phyloP scores from a whole-genome alignment of 2,113 vertebrate species.

The Chaetorhynchus papuensis region DNA sequence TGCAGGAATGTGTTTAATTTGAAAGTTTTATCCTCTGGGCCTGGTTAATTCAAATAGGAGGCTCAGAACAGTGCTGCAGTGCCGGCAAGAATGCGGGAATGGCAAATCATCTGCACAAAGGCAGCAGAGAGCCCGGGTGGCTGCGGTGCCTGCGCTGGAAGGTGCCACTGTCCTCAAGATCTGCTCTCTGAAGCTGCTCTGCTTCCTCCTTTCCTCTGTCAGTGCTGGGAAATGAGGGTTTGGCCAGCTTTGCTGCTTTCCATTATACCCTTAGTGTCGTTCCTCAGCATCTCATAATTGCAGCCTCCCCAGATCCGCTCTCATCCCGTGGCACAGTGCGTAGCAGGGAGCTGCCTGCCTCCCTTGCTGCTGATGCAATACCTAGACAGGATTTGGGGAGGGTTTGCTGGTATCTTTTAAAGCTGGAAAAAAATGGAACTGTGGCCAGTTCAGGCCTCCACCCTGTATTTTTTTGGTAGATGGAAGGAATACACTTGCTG shows the following conservation, averaged over 20 bases:
- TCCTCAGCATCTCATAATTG: background rate
- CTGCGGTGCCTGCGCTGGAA: background rate
- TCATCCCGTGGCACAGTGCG: background rate
- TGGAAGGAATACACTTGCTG: background rate
- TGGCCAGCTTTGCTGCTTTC: background rate
- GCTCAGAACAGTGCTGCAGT: constrained; percentile 70
- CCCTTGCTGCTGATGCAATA: background rate
- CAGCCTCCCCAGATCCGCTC: background rate
- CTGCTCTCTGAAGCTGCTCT: background rate
- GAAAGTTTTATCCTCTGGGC: constrained; percentile 97
- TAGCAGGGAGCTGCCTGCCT: background rate
- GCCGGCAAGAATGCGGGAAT: constrained; percentile 16
- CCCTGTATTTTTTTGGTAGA: background rate
- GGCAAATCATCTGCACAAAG: constrained; percentile 11
- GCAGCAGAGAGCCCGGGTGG: background rate
- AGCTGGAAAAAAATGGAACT: background rate
- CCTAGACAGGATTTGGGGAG: background rate
- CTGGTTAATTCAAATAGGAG: constrained; percentile 93
- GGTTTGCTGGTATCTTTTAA: background rate
- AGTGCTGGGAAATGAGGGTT: background rate
- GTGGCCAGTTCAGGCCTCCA: background rate
- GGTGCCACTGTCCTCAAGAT: background rate
- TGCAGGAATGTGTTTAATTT: constrained; percentile 96
- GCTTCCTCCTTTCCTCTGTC: background rate
- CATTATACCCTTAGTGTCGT: background rate